Evolutionary conservation across 2,113 vertebrate genomes (phyloP), one percentile per base, ranked within the genome.

Genomic region (Phalacrocorax pelagicus): DNA sequence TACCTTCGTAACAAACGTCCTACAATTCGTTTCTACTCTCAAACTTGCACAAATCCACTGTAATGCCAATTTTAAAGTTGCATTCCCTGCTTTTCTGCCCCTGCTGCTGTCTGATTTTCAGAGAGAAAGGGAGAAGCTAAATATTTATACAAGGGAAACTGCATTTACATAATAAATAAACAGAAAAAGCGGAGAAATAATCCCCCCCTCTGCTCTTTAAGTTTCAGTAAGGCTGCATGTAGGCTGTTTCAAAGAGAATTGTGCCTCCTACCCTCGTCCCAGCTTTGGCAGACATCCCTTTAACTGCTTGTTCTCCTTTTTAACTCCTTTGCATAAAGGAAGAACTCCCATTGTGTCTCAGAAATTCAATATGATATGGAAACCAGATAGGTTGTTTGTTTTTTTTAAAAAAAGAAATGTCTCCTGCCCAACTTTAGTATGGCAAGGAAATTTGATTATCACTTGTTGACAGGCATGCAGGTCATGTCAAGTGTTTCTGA

Each of bases 401-500:
- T 63, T 19, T 59, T 27, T 5, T n/a, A n/a, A 3, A 69, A 52
- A 92, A 92, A 92, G 36, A 70, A 77, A 67, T 55, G 44, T 69
- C 70, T 97, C 88, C 89, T 96, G 73, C 66, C 81, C 81, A 92
- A 75, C 85, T 92, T 95, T 89, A 94, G 94, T 81, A 92, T 49
- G 59, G 86, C 93, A 95, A 89, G 77, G 93, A 96, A 95, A 96
- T 93, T 94, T 94, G 91, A 93, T 95, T 97, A 97, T 97, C 93
- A 91, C 84, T 97, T 95, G 94, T 78, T 96, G 96, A 97, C 89
- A 97, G 95, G 96, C 96, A 97, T 93, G 96, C 85, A 92, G 89
- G 85, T 93, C 96, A 92, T 62, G 92, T 96, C 85, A 95, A 94
- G 83, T 94, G 95, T 95, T 96, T 95, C 81, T 96, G 91, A 95